Base-by-base conservation (phyloP, 1,140 invertebrate species). In the Musca vetustissima region DNA sequence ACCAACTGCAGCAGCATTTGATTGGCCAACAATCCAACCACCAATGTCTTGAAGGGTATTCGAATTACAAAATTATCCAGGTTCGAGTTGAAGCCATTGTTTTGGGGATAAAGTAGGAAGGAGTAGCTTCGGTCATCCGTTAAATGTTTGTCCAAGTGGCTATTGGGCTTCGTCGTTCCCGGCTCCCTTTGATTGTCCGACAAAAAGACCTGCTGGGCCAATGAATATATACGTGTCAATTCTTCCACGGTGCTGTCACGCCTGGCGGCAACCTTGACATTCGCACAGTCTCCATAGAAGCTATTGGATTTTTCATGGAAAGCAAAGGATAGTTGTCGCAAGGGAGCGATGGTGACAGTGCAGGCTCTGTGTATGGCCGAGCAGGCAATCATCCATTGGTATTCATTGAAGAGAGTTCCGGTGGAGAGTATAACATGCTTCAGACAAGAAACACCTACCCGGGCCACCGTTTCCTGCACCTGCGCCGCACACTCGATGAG, bases 1-100 rank as follows among this genome's bases (percentile, higher is more conserved):
- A 97, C 90, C 66, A 94, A 93, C 83, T 97, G 94, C 24, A 97
- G 86, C 53, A 97, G 83, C 86, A 97, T 93, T 83, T 96, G 94
- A 80, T 97, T 94, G 17, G 94, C 93, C 57, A 97, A 79, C 36
- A 98, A 86, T 11, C 94, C 93, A 2, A 97, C 91, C 0, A 97
- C 90, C 28, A 97, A 82, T 71, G 90, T 93, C 74, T 92, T 87
- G 71, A 96, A 91, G 22, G 95, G 93, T 47, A 98, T 93, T 71
- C 93, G 88, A 32, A 90, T 89, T 36, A 89, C 89, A 74, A 92
- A 93, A 67, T 93, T 85, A 72, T 95, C 93, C 47, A 92, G 89
- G 82, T 93, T 91, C 48, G 89, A 83, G 72, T 88, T 88, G 70
- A 90, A 86, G 32, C 88, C 86, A 70, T 91, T 86, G 70, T 91